Evolutionary conservation across 2,113 vertebrate species (phyloP).

Genomic region (Aptenodytes patagonicus): DNA sequence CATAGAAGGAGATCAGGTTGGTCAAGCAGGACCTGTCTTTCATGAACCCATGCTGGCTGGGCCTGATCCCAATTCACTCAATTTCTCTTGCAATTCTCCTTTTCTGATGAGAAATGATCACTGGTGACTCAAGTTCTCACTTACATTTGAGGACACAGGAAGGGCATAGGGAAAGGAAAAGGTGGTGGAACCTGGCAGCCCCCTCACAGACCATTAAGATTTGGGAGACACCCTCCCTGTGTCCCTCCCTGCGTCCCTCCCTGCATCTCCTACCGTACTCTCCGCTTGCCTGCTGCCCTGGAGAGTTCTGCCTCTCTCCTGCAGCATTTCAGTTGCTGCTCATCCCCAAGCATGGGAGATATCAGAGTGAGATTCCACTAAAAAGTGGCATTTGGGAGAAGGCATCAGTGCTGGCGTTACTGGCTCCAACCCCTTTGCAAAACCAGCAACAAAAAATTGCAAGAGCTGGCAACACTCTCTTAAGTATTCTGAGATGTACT

Average conservation of each 20-base stretch:
- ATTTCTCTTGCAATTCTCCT: background rate
- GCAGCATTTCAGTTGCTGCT: background rate
- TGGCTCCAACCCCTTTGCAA: background rate
- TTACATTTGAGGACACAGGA: background rate
- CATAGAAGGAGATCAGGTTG: no score
- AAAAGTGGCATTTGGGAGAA: background rate
- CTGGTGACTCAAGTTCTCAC: background rate
- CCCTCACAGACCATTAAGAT: background rate
- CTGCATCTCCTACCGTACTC: background rate
- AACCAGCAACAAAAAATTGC: background rate
- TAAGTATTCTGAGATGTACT: background rate
- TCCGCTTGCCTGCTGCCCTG: background rate
- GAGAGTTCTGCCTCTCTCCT: background rate
- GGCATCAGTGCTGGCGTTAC: background rate
- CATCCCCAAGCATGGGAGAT: background rate
- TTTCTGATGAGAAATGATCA: background rate
- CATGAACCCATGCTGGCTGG: no score
- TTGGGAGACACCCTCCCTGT: background rate
- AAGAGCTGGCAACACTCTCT: background rate
- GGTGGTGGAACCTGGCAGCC: background rate
- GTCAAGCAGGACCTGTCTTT: no score
- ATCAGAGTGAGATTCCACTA: background rate
- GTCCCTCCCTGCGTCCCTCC: background rate
- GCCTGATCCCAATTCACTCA: background rate
- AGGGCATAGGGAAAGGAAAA: background rate